A percentile compares a stretch with the other conserved stretches of the same genome.
These are phyloP conservation scores for Melanocharis versteri DNA, from an alignment of 2,113 vertebrate genomes.

Conservation along the genomic window DNA sequence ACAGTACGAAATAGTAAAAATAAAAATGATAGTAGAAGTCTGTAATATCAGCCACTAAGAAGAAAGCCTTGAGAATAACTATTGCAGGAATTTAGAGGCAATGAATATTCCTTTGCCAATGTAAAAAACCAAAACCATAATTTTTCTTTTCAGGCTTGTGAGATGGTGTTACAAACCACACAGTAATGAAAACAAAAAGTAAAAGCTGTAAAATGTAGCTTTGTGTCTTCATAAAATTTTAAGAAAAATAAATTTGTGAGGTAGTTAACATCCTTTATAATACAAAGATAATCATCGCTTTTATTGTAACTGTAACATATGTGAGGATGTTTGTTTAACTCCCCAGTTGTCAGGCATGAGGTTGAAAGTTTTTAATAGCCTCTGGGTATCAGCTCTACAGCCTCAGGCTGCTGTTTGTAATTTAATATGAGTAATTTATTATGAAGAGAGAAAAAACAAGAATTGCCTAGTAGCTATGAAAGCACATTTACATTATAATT, in stretches of 20 bases:
- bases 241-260: neutral
- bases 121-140: neutral
- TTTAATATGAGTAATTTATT: slow-evolving; percentile 64
- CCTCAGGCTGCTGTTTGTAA: slow-evolving; percentile 61
- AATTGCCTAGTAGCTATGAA: slow-evolving; percentile 60
- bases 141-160: neutral
- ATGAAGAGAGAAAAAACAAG: slow-evolving; percentile 48
- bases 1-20: neutral
- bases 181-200: neutral
- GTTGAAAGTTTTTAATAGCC: slow-evolving; percentile 63
- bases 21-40: neutral
- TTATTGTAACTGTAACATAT: slow-evolving; percentile 48
- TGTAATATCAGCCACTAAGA: neutral
- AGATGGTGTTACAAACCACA: neutral
- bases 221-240: neutral
- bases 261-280: neutral
- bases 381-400: slow-evolving; percentile 47
- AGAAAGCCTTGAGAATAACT: neutral
- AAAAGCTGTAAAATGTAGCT: neutral
- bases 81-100: neutral
- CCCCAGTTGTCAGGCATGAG: slow-evolving; percentile 11
- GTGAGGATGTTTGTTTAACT: slow-evolving; percentile 53
- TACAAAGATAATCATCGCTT: slow-evolving; percentile 8
- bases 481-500: slow-evolving; percentile 64
- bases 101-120: neutral